Evolutionary conservation across 2,113 vertebrate genomes (phyloP).

Genomic region (Erinaceus europaeus): DNA sequence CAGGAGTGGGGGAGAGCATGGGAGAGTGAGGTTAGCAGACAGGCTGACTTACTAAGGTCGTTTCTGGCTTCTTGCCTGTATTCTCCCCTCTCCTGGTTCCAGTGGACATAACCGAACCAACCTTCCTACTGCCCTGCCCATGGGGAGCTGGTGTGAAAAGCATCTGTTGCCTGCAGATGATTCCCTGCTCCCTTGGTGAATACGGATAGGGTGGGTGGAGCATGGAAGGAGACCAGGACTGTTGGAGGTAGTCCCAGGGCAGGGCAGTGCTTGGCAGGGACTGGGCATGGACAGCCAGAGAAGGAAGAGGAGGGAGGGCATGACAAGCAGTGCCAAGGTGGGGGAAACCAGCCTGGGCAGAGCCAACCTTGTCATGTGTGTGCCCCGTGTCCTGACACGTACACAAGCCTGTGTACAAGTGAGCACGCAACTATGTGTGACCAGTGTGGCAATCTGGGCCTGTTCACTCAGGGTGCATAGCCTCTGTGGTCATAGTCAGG

Average conservation of each 20-base stretch:
- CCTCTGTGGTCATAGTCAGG: background rate
- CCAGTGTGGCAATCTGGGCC: background rate
- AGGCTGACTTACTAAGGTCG: background rate
- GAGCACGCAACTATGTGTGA: background rate
- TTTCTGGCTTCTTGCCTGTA: background rate
- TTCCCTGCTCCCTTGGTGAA: background rate
- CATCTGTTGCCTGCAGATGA: background rate
- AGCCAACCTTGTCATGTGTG: background rate
- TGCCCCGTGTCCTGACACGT: background rate
- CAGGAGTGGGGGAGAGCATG: no score
- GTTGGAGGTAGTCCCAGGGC: background rate
- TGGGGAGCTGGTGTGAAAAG: background rate
- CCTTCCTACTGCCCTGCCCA: background rate
- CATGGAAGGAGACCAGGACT: background rate
- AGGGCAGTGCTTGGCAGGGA: background rate
- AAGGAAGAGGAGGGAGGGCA: background rate
- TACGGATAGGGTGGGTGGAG: background rate
- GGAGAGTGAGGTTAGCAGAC: background rate
- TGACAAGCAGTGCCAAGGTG: background rate
- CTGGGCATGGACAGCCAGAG: background rate
- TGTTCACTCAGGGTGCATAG: background rate
- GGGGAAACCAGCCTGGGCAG: conserved; percentile 42
- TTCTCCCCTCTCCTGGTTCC: background rate
- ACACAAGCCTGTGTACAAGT: background rate
- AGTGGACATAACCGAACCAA: background rate